A percentile compares a stretch with the other conserved stretches of the same genome.
Evolutionary conservation across 2,888 invertebrate species (phyloP).

Genomic region (Ephialtes manifestator): DNA sequence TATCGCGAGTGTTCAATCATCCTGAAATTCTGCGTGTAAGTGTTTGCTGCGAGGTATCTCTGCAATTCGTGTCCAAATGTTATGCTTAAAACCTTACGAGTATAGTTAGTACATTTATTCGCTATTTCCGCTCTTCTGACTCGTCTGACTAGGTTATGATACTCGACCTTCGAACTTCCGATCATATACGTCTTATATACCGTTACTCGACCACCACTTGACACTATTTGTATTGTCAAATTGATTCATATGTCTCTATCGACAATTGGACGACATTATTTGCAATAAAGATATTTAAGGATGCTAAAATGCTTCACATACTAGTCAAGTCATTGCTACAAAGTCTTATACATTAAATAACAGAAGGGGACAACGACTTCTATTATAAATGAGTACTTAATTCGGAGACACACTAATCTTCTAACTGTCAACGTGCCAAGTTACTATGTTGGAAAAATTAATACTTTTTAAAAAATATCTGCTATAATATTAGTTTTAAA

Average conservation of each 20-base stretch:
- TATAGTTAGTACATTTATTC: conserved; percentile 38
- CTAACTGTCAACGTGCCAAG: too few species aligned
- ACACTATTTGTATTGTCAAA: conserved; percentile 3
- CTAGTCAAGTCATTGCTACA: too few species aligned
- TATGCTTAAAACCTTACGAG: neutral
- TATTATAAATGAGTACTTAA: too few species aligned
- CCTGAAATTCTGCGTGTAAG: neutral
- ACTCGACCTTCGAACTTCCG: conserved; percentile 60
- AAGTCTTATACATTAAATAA: too few species aligned
- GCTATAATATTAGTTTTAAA: too few species aligned
- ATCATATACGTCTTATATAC: conserved; percentile 3
- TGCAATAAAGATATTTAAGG: neutral
- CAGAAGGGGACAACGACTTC: too few species aligned
- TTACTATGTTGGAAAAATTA: too few species aligned
- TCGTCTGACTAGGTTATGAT: conserved; percentile 23
- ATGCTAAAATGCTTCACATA: neutral
- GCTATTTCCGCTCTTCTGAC: conserved; percentile 32
- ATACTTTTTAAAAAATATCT: too few species aligned
- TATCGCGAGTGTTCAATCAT: conserved; percentile 46
- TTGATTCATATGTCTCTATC: conserved; percentile 1
- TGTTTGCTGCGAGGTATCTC: conserved; percentile 13
- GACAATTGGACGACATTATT: conserved; percentile 10
- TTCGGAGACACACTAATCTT: too few species aligned
- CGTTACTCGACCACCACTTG: neutral
- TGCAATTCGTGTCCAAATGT: conserved; percentile 22